Evolutionary conservation across 1,140 invertebrate genomes (phyloP).

Genomic region (Drosophila rufa): DNA sequence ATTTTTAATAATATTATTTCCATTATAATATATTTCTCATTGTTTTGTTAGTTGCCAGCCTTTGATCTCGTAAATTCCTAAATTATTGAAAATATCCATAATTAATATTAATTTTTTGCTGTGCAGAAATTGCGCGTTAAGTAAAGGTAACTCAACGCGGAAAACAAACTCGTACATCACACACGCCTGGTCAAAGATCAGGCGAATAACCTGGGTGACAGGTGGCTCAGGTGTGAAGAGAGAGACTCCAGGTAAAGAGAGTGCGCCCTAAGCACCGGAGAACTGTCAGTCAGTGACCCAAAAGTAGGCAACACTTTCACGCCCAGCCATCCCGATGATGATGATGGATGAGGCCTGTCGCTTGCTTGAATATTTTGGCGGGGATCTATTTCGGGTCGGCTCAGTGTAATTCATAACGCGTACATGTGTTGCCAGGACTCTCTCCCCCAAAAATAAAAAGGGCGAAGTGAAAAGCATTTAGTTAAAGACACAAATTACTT

Average conservation of each 20-base stretch:
- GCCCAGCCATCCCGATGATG: slow-evolving; percentile 38
- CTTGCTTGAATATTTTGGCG: slow-evolving; percentile 16
- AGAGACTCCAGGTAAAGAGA: background rate
- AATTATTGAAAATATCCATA: background rate
- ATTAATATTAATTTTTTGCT: background rate
- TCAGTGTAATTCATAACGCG: slow-evolving; percentile 44
- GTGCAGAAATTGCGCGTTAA: background rate
- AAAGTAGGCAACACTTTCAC: slow-evolving; percentile 52
- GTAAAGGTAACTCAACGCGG: background rate
- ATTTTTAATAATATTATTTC: no score
- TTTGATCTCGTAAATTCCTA: no score
- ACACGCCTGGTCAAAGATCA: slow-evolving; percentile 42
- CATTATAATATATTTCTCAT: no score
- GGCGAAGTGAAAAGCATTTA: slow-evolving; percentile 35
- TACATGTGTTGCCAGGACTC: slow-evolving; percentile 43
- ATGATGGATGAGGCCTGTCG: slow-evolving; percentile 37
- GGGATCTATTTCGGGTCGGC: slow-evolving; percentile 7
- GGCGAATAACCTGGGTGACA: slow-evolving; percentile 44
- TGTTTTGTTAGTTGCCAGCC: no score
- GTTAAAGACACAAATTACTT: slow-evolving; percentile 36
- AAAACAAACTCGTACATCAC: slow-evolving; percentile 64
- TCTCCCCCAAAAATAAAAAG: slow-evolving; percentile 8
- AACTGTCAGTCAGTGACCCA: slow-evolving; percentile 33
- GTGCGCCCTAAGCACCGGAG: background rate
- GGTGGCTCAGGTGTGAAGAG: slow-evolving; percentile 51